Conservation (phyloP, 2,797 vertebrate species). For the Spatula versicolor region DNA sequence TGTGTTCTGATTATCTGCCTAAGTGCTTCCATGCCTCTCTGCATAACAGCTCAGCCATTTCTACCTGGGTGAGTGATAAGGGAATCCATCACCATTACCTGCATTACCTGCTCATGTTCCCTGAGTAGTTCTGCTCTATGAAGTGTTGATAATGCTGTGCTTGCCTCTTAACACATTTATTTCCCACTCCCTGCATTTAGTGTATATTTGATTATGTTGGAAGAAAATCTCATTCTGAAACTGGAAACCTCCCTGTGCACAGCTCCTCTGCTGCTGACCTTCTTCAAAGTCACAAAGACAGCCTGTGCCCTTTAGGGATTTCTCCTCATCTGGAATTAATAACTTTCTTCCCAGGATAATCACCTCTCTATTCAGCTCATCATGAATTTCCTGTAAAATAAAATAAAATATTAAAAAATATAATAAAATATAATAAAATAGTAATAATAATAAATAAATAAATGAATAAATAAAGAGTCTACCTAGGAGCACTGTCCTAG, state of each 20-base stretch:
- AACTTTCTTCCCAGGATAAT: background rate
- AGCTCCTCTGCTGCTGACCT: conserved; percentile 20
- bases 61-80: background rate
- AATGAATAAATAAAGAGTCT: background rate
- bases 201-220: conserved; percentile 6
- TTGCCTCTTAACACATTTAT: background rate
- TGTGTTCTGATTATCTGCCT: background rate
- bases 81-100: conserved; percentile 21
- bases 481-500: background rate
- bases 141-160: conserved; percentile 12
- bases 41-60: background rate
- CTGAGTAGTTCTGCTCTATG: background rate
- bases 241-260: background rate
- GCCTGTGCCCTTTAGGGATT: background rate
- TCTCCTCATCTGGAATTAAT: conserved; percentile 30
- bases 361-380: background rate
- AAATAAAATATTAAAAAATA: no score
- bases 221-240: conserved; percentile 38
- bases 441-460: no score
- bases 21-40: background rate
- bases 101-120: conserved; percentile 9
- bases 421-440: no score
- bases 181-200: conserved; percentile 4
- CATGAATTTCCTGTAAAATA: background rate
- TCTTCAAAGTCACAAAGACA: conserved; percentile 34